phyloP scores from a whole-genome alignment of 2,113 vertebrate genomes.

The Corvus moneduloides region DNA sequence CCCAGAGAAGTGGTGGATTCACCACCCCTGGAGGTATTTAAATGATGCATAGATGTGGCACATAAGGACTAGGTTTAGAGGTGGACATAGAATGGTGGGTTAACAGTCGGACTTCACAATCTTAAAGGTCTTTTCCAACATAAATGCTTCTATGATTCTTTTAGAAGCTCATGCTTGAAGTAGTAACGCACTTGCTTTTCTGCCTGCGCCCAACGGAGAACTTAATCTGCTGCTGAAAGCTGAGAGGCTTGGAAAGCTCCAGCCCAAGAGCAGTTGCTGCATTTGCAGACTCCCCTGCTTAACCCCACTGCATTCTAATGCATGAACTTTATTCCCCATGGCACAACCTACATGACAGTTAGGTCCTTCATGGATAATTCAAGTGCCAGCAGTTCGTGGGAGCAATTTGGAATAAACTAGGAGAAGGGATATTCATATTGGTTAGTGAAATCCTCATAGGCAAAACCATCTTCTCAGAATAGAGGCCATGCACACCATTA shows the following conservation, averaged over 20 bases:
- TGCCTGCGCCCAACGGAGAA: not conserved
- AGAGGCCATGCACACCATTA: not conserved
- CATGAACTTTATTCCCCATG: not conserved
- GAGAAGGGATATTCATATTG: not conserved
- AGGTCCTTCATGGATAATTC: conserved; percentile 18
- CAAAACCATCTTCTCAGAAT: not conserved
- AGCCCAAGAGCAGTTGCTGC: not conserved
- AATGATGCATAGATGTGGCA: not conserved
- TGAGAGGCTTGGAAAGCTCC: not conserved
- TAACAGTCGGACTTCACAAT: not conserved
- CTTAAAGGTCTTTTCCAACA: not conserved
- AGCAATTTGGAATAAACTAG: not conserved
- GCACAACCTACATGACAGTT: not conserved
- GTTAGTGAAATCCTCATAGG: not conserved
- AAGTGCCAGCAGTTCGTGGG: not conserved
- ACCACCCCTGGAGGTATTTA: not conserved
- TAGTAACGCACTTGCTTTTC: not conserved
- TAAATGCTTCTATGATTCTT: not conserved
- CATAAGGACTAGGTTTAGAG: not conserved
- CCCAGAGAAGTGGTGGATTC: not conserved
- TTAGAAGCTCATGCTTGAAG: not conserved
- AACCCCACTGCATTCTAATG: not conserved
- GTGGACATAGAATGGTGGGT: not conserved
- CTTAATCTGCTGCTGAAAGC: not conserved
- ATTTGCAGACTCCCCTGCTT: not conserved